Evolutionary conservation across 1,140 invertebrate species (phyloP), one percentile per base, ranked within the genome.

Genomic region (Harpegnathos saltator): DNA sequence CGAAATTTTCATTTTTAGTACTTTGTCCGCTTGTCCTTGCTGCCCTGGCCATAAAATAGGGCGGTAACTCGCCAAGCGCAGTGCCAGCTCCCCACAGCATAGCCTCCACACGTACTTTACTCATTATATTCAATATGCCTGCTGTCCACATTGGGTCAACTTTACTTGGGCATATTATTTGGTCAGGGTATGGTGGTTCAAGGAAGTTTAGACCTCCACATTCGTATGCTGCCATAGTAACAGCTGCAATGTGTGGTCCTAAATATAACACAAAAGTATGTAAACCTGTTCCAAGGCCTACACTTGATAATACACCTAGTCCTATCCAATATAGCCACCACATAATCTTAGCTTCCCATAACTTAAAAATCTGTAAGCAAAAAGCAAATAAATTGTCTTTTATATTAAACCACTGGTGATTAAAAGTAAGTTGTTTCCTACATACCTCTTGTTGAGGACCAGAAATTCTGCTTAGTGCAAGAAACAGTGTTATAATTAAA

Each of bases 31-130:
- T 98, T 3, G 98, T 94, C 63, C 98, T 94, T 15, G 98, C 97
- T 9, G 99, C 98, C 85, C 98, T 95, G 4, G 99, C 99, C 98
- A 99, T 99, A 93, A 99, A 99, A 95, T 99, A 97, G 0, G 97
- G 97, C 15, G 99, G 99, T 74, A 99, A 94, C 94, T 99, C 99
- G 4, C 99, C 99, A 29, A 99, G 95, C 0, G 99, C 99, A 1
- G 99, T 99, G 7, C 99, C 99, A 65, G 98, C 97, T 19, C 99
- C 98, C 99, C 99, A 99, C 95, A 99, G 97, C 95, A 99, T 98
- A 1, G 98, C 97, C 95, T 99, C 99, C 54, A 99, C 93, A n/a
- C 98, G 95, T 14, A 99, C 98, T 94, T 99, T 99, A 33, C 97
- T 96, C 97, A 99, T 99, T 82, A 99, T 99, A 83, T 96, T 97